Conservation (phyloP, 2,797 vertebrate genomes). For the Limnodromus scolopaceus region DNA sequence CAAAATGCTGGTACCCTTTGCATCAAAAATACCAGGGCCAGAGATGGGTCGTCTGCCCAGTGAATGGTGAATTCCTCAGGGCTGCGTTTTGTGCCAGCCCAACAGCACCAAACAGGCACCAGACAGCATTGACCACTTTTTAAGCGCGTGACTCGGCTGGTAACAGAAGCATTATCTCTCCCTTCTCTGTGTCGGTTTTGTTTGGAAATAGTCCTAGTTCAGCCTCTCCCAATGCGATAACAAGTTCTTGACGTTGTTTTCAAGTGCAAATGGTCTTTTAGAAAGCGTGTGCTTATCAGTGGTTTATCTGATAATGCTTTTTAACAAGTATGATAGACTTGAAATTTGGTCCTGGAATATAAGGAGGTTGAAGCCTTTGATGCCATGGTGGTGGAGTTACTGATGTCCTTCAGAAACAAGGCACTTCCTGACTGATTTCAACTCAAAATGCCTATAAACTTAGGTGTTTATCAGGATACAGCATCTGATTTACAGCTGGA, state of each 20-base stretch:
- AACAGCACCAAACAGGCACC: background rate
- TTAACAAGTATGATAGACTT: background rate
- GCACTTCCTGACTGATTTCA: background rate
- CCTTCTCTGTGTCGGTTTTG: background rate
- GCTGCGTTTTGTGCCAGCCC: background rate
- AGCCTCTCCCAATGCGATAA: background rate
- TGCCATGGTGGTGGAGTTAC: background rate
- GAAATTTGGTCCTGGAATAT: background rate
- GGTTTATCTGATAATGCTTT: background rate
- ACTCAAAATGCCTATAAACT: background rate
- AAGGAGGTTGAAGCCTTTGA: background rate
- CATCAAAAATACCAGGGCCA: background rate
- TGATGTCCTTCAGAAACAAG: background rate
- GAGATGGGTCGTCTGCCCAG: background rate
- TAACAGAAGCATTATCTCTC: background rate
- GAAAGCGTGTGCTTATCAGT: background rate
- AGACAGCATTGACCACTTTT: background rate
- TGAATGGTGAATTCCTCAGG: background rate
- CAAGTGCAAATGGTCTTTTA: background rate
- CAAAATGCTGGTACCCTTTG: background rate
- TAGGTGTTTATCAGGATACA: background rate
- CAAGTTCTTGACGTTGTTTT: background rate
- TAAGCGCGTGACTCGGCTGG: background rate
- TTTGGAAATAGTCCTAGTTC: background rate
- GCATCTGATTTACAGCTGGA: background rate